Conservation (phyloP, 2,797 vertebrate species). For the Protosalanx chinensis region DNA sequence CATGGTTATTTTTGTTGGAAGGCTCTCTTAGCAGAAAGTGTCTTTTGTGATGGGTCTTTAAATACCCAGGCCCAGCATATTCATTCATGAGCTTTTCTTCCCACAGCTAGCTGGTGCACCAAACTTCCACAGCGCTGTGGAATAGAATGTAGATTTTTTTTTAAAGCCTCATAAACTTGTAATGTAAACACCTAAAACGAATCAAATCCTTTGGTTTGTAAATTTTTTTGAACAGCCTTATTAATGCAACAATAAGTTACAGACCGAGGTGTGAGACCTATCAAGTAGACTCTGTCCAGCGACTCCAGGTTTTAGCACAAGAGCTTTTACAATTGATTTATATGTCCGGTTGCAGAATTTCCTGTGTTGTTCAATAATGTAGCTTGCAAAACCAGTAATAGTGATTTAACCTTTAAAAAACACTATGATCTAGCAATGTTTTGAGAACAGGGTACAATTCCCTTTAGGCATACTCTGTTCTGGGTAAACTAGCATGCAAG, state of each 20-base stretch:
- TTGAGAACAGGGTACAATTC: neutral
- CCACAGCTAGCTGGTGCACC: conserved; percentile 6
- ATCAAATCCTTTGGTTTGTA: neutral
- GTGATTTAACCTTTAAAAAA: neutral
- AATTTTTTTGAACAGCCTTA: neutral
- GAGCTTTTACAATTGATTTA: neutral
- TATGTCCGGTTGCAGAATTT: neutral
- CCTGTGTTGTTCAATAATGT: neutral
- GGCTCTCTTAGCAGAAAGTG: conserved; percentile 37
- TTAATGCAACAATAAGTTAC: too few species aligned
- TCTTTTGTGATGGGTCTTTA: conserved; percentile 41
- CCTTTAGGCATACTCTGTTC: neutral
- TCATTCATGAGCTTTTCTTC: conserved; percentile 51
- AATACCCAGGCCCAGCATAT: conserved; percentile 33
- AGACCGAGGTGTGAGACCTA: too few species aligned
- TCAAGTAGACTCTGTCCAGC: too few species aligned
- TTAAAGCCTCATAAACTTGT: neutral
- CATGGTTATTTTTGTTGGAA: conserved; percentile 59
- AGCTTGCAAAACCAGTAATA: neutral
- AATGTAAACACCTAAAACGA: neutral
- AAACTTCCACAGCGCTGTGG: conserved; percentile 4
- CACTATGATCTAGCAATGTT: too few species aligned
- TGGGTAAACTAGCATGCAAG: neutral
- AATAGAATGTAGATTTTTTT: neutral
- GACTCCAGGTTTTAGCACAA: neutral